Conservation (phyloP, 2,113 vertebrate species). For the Corythaixoides concolor region DNA sequence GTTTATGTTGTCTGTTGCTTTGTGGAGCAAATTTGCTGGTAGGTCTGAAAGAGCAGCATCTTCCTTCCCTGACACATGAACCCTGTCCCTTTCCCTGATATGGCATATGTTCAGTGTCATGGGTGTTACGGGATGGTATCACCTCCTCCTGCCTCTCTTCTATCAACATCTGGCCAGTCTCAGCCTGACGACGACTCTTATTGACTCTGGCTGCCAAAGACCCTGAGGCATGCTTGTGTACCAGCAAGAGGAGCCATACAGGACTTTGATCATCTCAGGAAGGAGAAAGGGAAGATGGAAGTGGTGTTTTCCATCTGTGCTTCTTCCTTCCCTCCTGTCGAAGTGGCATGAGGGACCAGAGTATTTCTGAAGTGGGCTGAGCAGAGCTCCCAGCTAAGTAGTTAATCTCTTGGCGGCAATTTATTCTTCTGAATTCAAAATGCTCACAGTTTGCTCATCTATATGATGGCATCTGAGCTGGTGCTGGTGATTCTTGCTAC, state of each 20-base stretch:
- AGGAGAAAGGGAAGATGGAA: background rate
- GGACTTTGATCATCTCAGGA: background rate
- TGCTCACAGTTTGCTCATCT: background rate
- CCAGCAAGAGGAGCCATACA: background rate
- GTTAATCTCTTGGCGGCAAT: background rate
- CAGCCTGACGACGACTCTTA: background rate
- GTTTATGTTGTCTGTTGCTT: background rate
- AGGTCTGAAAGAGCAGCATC: background rate
- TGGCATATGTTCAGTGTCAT: background rate
- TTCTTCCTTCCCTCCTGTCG: background rate
- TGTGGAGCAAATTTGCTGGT: background rate
- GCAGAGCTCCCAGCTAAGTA: background rate
- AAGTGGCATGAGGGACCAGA: background rate
- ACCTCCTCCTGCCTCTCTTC: background rate
- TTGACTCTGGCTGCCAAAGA: background rate
- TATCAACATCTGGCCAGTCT: background rate
- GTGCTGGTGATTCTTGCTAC: background rate
- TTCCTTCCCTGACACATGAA: background rate
- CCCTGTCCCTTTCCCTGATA: background rate
- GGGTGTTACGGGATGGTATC: background rate
- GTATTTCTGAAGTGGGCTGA: background rate
- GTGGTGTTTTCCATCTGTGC: background rate
- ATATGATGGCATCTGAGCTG: background rate
- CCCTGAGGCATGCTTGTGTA: background rate
- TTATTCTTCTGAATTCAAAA: background rate